Evolutionary conservation across 1,140 invertebrate genomes (phyloP).

Genomic region (Pseudachorutes palmiensis): DNA sequence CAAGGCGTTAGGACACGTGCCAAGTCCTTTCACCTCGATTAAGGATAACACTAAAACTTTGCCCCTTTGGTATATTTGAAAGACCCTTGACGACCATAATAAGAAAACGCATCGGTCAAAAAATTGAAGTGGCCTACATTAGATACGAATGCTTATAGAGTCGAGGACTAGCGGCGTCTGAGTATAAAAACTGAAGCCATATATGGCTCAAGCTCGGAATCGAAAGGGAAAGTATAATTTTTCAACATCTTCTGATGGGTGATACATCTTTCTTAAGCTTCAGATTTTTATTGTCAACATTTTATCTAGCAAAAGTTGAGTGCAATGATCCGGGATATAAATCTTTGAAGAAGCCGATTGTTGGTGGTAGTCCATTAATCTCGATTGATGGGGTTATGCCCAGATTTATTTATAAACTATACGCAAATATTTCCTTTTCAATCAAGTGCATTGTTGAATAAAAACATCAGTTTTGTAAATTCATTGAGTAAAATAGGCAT

Average conservation of each 20-base stretch:
- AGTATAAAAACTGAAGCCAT: background rate
- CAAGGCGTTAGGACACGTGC: no score
- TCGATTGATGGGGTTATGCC: background rate
- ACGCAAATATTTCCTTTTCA: background rate
- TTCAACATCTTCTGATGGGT: background rate
- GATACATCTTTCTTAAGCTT: background rate
- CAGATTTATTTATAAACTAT: slow-evolving; percentile 1
- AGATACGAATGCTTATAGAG: no score
- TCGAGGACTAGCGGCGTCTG: no score
- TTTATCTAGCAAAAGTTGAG: background rate
- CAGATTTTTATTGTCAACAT: background rate
- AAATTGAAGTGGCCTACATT: no score
- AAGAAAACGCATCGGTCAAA: no score
- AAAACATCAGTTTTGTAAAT: no score
- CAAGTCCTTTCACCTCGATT: no score
- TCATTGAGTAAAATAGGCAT: no score
- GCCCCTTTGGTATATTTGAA: no score
- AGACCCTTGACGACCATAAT: no score
- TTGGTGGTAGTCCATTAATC: background rate
- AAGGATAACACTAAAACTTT: no score
- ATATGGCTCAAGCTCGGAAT: background rate
- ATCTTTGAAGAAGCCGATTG: background rate
- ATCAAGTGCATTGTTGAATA: no score
- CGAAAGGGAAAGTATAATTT: background rate
- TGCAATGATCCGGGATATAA: background rate